Percentiles rank a stretch among this genome's conserved stretches.
Evolutionary conservation across 2,113 vertebrate genomes (phyloP).

Genomic region (Elachura formosa): DNA sequence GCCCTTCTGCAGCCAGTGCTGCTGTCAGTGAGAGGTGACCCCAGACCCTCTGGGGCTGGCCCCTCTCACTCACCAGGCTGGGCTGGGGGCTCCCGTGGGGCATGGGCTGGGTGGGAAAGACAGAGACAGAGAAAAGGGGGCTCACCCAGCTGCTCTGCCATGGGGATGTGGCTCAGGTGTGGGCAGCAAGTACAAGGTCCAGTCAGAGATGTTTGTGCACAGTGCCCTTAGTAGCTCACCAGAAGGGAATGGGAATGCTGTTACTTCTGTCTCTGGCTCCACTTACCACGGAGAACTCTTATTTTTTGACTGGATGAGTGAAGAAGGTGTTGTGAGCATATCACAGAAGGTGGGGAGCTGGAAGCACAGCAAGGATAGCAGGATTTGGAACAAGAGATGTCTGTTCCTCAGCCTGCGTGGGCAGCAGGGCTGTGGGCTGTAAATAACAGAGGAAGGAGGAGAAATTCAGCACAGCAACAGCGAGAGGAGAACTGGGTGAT

Average conservation of each 20-base stretch:
- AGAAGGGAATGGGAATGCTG: not conserved
- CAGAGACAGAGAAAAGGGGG: too few relatives aligned
- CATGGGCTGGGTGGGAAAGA: fast-evolving
- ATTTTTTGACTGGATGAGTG: not conserved
- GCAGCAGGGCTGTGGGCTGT: not conserved
- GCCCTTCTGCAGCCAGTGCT: not conserved
- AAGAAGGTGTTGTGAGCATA: not conserved
- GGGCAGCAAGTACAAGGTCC: not conserved
- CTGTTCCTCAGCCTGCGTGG: not conserved
- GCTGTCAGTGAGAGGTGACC: not conserved
- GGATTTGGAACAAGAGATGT: not conserved
- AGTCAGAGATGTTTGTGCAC: not conserved
- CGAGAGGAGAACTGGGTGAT: fast-evolving
- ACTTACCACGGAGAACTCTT: fast-evolving
- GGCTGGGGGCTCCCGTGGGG: not conserved
- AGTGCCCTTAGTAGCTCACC: fast-evolving
- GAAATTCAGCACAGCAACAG: fast-evolving
- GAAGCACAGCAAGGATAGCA: fast-evolving
- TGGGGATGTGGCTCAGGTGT: fast-evolving
- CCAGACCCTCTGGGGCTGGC: not conserved
- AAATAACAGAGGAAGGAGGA: not conserved
- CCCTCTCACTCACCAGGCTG: not conserved
- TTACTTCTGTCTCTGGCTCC: not conserved
- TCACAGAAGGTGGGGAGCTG: fast-evolving
- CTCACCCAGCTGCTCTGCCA: not conserved